Conservation (phyloP, 2,888 invertebrate species). For the Diplolepis rosae region DNA sequence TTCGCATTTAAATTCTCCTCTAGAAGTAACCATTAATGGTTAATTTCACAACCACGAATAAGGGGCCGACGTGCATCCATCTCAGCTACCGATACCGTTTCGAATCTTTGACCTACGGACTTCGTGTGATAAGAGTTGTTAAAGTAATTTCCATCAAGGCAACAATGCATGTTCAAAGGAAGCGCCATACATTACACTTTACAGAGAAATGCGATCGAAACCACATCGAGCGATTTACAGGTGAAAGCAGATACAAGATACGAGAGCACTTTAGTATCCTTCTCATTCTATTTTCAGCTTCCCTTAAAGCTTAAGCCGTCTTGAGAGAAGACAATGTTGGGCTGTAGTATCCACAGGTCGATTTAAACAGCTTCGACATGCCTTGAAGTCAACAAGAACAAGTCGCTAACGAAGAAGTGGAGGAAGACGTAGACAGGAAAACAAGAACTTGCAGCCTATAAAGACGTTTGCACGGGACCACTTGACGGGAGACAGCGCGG, state of each 20-base stretch:
- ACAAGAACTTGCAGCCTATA: conserved; percentile 50
- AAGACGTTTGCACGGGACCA: conserved; percentile 60
- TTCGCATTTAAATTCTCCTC: not conserved
- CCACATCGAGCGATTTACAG: conserved; percentile 2
- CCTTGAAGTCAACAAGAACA: conserved; percentile 28
- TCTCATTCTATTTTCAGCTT: not conserved
- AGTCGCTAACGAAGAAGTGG: conserved; percentile 20
- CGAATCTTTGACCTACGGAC: not conserved
- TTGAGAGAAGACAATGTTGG: not conserved
- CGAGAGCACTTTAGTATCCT: not conserved
- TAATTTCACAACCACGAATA: not conserved
- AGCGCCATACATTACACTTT: not conserved
- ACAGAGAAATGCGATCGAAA: not conserved
- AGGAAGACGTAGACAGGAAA: conserved; percentile 1
- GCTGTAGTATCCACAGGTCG: conserved; percentile 41
- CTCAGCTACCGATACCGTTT: not conserved
- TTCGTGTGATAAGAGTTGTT: not conserved
- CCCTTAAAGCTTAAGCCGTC: not conserved
- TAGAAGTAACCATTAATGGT: not conserved
- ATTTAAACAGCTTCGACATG: conserved; percentile 35
- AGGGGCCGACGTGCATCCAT: not conserved
- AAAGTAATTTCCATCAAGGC: not conserved
- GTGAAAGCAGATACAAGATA: not conserved
- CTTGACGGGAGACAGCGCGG: conserved; percentile 62
- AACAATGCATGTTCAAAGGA: not conserved